These are phyloP conservation scores for Spinus olivaceus DNA, from an alignment of 2,797 vertebrate species.

Conservation along the genomic window DNA sequence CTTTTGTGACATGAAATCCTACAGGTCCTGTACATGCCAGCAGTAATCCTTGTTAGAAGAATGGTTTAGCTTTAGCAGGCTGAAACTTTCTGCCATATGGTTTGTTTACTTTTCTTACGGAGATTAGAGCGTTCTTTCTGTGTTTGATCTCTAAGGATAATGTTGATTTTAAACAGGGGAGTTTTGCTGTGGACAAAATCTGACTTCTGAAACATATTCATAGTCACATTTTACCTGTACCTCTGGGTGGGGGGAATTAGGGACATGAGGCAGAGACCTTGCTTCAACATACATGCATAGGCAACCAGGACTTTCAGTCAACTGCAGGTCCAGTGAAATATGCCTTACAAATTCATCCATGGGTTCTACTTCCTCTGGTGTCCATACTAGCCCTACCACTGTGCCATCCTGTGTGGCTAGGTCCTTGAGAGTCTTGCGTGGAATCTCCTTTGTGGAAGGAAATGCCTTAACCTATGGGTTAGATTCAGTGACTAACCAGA, in stretches of 20 bases:
- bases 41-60: neutral
- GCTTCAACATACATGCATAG: neutral
- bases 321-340: neutral
- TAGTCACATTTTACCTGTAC: neutral
- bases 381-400: neutral
- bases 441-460: neutral
- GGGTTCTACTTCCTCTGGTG: fast-evolving
- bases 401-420: neutral
- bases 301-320: neutral
- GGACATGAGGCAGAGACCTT: neutral
- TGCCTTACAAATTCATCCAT: neutral
- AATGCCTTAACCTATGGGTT: neutral
- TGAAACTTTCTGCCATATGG: neutral
- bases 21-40: neutral
- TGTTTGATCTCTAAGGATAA: neutral
- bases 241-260: neutral
- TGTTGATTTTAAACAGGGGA: constrained; percentile 7
- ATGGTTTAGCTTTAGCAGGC: neutral
- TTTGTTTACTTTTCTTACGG: neutral
- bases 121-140: neutral
- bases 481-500: neutral
- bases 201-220: neutral
- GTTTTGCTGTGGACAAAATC: neutral
- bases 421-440: neutral
- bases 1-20: neutral